A percentile compares a stretch with the other conserved stretches of the same genome.
Conservation (phyloP, 2,113 vertebrate species). For the Bos taurus region ARS-UCD2.0 NC_037338.1:2725001-2725500, state of each 20-base stretch:
- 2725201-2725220: neutral
- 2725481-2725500: neutral
- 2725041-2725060: conserved; percentile 39
- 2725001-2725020: conserved; percentile 26
- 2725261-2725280: neutral
- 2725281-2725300: neutral
- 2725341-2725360: neutral
- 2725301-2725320: neutral
- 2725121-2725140: neutral
- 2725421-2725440: neutral
- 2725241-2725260: neutral
- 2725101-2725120: conserved; percentile 9
- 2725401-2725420: neutral
- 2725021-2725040: conserved; percentile 44
- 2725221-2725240: neutral
- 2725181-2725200: neutral
- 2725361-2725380: neutral
- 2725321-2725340: neutral
- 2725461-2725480: neutral
- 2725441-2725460: neutral
- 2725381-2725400: neutral
- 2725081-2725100: neutral
- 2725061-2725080: conserved; percentile 48
- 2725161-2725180: neutral
- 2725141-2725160: neutral